Evolutionary conservation across 2,113 vertebrate genomes (phyloP), one percentile per base, ranked within the genome.

Genomic region (Hippocampus mohnikei): DNA sequence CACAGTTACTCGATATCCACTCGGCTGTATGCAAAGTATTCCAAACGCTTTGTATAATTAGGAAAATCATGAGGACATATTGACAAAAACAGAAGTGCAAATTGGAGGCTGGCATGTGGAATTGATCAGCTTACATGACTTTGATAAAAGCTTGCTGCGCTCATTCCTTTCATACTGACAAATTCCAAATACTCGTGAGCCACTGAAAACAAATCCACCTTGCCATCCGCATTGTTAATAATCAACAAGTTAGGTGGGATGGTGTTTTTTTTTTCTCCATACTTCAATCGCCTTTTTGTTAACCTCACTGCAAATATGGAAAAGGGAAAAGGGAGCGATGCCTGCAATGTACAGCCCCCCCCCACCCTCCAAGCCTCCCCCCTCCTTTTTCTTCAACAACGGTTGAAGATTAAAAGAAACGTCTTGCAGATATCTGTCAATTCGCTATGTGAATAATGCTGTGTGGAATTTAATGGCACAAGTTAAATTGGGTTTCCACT

Each of bases 381-480:
- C 40, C n/a, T 53, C 76, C 76, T 80, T 87, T 83, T 87, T 88
- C 89, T 91, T 87, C 87, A 92, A 92, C 90, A 93, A 91, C 90
- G 86, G 89, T 90, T 87, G 91, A 93, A 92, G 91, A 93, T 93
- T 93, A 93, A 91, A 92, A 92, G 92, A 91, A 93, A 92, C 74
- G 90, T 93, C 89, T 88, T 86, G 77, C 84, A 71, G 88, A 92
- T 91, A 93, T 92, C 91, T 93, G 92, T 92, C 92, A 93, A 91
- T 92, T 92, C 91, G 80, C 83, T 87, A 80, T 90, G 87, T 90
- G 92, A 93, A 93, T 91, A 89, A 91, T 90, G 89, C 90, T 87
- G 87, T 84, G 87, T 90, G 87, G 88, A 92, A 91, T 92, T 92
- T 93, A 92, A 93, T 92, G 88, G 92, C 88, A 87, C 76, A 87